Evolutionary conservation across 2,113 vertebrate genomes (phyloP).

Genomic region (Seriola rivoliana): DNA sequence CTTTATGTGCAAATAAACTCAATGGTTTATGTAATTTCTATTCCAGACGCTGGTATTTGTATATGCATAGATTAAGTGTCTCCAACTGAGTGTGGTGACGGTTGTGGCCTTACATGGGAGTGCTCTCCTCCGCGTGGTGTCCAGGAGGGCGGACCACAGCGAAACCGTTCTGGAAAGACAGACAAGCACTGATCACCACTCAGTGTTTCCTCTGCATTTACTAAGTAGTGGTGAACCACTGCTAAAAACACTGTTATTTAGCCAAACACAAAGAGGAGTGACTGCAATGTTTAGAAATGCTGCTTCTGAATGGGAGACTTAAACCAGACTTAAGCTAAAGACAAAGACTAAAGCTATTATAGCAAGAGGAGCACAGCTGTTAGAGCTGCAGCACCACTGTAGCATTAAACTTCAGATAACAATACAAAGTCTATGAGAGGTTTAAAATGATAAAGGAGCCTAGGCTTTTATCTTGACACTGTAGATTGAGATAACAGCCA

Average conservation of each 20-base stretch:
- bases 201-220: background rate
- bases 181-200: slow-evolving; percentile 9
- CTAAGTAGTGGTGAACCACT: background rate
- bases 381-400: too few species aligned
- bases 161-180: slow-evolving; percentile 91
- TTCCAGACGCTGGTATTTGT: slow-evolving; percentile 46
- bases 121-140: slow-evolving; percentile 98
- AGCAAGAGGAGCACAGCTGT: too few species aligned
- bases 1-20: slow-evolving; percentile 58
- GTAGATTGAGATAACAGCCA: too few species aligned
- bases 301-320: background rate
- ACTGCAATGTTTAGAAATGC: background rate
- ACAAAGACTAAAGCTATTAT: too few species aligned
- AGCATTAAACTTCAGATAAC: too few species aligned
- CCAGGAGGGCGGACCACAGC: slow-evolving; percentile 97
- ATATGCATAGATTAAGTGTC: slow-evolving; percentile 35
- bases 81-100: background rate
- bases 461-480: too few species aligned
- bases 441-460: too few species aligned
- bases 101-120: slow-evolving; percentile 91
- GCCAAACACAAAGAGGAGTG: background rate
- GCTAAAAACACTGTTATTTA: background rate
- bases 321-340: too few species aligned
- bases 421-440: background rate
- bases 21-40: slow-evolving; percentile 37